These are phyloP conservation scores for Rhingia rostrata DNA, from an alignment of 2,888 invertebrate species.

Conservation along the genomic window DNA sequence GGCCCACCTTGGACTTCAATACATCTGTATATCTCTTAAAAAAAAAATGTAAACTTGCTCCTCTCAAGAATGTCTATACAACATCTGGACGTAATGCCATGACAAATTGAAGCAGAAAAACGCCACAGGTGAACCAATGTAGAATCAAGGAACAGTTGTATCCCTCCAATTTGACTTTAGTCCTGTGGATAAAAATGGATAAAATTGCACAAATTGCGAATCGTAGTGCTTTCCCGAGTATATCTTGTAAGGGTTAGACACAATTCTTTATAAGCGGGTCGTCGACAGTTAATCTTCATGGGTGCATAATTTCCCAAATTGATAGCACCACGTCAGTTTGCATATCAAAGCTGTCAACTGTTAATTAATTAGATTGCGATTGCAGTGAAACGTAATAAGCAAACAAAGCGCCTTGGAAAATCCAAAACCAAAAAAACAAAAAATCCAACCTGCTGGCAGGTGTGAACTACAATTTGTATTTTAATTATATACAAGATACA, in stretches of 20 bases:
- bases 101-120: no score
- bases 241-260: slow-evolving; percentile 2
- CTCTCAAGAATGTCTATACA: no score
- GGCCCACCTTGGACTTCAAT: no score
- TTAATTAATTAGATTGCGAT: slow-evolving; percentile 49
- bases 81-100: no score
- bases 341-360: slow-evolving; percentile 11
- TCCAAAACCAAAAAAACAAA: slow-evolving; percentile 40
- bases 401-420: slow-evolving; percentile 39
- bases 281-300: slow-evolving; percentile 20
- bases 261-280: slow-evolving; percentile 19
- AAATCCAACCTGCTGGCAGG: slow-evolving; percentile 47
- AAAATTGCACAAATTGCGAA: no score
- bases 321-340: slow-evolving; percentile 3
- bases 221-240: background rate
- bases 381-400: slow-evolving; percentile 9
- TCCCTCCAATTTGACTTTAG: no score
- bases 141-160: no score
- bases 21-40: no score
- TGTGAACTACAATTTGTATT: slow-evolving; percentile 54
- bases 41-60: no score
- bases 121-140: no score
- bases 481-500: slow-evolving; percentile 48
- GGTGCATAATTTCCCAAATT: slow-evolving; percentile 46
- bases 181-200: no score